These are phyloP conservation scores for Colletes latitarsis DNA, from an alignment of 1,140 invertebrate genomes.

Conservation along the genomic window DNA sequence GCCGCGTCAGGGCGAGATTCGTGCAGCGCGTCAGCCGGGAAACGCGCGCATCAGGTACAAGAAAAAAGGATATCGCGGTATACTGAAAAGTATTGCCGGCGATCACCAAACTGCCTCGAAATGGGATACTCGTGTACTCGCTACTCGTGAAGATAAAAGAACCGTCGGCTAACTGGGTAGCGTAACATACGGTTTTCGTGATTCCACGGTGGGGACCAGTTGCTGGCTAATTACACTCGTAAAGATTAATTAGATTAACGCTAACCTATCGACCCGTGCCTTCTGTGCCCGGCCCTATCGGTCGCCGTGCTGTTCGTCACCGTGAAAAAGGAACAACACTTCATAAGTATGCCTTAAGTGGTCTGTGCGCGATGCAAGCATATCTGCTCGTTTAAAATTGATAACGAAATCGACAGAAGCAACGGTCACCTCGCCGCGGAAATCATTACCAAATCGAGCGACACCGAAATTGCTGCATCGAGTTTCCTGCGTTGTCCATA, in stretches of 20 bases:
- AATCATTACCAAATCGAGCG: not conserved
- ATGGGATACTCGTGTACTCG: conserved; percentile 78
- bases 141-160: conserved; percentile 77
- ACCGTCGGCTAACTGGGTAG: conserved; percentile 56
- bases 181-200: conserved; percentile 49
- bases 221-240: conserved; percentile 75
- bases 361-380: not conserved
- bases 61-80: conserved; percentile 39
- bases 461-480: not conserved
- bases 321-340: conserved; percentile 12
- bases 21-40: not conserved
- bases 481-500: not conserved
- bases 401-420: conserved; percentile 9
- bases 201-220: conserved; percentile 47
- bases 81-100: conserved; percentile 66
- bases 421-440: not conserved
- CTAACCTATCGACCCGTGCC: conserved; percentile 57
- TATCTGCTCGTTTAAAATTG: not conserved
- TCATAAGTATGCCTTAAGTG: conserved; percentile 47
- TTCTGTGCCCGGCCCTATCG: conserved; percentile 28
- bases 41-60: not conserved
- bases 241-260: conserved; percentile 79
- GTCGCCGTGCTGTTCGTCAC: not conserved
- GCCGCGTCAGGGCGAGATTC: not conserved
- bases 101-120: conserved; percentile 75